These are phyloP conservation scores for Gnathonemus longibarbis DNA, from an alignment of 2,113 vertebrate species.

Conservation along the genomic window DNA sequence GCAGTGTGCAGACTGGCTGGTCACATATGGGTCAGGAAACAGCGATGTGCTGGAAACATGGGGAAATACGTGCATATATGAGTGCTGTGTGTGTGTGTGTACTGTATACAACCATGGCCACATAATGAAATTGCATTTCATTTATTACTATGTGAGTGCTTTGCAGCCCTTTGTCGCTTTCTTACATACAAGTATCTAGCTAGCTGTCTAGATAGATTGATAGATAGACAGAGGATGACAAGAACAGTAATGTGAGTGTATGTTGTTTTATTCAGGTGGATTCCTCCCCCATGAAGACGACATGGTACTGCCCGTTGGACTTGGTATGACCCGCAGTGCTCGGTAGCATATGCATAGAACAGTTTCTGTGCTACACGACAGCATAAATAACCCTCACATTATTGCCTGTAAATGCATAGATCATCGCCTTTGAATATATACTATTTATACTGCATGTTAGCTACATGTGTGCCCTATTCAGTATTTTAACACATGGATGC, in stretches of 20 bases:
- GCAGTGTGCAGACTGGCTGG: background rate
- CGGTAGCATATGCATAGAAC: background rate
- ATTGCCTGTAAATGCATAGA: background rate
- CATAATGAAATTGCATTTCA: background rate
- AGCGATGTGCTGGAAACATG: background rate
- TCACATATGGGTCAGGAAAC: background rate
- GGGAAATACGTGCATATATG: background rate
- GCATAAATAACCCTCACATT: background rate
- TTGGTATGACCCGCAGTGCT: slow-evolving; percentile 48
- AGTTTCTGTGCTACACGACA: background rate
- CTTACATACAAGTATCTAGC: background rate
- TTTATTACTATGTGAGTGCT: background rate
- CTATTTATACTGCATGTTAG: background rate
- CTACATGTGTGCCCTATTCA: background rate
- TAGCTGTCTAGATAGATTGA: background rate
- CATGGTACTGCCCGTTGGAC: slow-evolving; percentile 69
- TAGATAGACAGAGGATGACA: background rate
- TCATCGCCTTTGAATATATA: background rate
- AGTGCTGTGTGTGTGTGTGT: background rate
- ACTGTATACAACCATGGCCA: background rate
- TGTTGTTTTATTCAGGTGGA: slow-evolving; percentile 45
- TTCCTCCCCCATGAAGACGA: slow-evolving; percentile 64
- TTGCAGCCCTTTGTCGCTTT: background rate
- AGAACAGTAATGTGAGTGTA: background rate
- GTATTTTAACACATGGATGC: background rate